Percentiles rank a stretch among this genome's conserved stretches.
Conservation (phyloP, 2,888 invertebrate species). For the Lycaena phlaeas region DNA sequence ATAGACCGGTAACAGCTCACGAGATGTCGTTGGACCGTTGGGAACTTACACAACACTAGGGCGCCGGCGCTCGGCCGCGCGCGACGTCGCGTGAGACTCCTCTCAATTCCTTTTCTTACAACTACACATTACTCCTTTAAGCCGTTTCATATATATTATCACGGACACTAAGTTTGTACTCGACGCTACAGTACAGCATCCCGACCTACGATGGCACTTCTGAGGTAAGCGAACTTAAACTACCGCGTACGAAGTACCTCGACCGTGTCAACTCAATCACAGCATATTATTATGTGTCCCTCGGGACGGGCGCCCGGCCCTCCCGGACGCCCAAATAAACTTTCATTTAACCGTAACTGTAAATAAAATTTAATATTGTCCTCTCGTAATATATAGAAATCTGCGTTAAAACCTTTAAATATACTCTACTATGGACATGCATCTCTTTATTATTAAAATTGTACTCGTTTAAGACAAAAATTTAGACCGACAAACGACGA, state of each 20-base stretch:
- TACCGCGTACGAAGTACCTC: conserved; percentile 42
- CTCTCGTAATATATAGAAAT: conserved; percentile 63
- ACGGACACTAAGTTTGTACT: conserved; percentile 60
- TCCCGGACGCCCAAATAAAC: conserved; percentile 30
- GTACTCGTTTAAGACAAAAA: conserved; percentile 58
- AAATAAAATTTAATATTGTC: conserved; percentile 69
- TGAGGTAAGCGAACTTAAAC: conserved; percentile 60
- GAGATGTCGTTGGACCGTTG: conserved; percentile 43
- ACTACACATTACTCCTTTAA: conserved; percentile 52
- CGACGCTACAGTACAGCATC: conserved; percentile 31
- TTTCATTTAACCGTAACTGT: conserved; percentile 46
- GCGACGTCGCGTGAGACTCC: conserved; percentile 20
- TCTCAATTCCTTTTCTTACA: conserved; percentile 61
- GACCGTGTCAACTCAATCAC: conserved; percentile 53
- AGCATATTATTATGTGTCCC: conserved; percentile 34
- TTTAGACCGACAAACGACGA: conserved; percentile 56
- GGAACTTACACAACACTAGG: conserved; percentile 38
- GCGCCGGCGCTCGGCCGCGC: conserved; percentile 27
- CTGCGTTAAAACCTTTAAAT: conserved; percentile 60
- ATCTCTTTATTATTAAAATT: conserved; percentile 46
- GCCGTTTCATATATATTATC: conserved; percentile 54
- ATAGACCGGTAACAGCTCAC: conserved; percentile 43
- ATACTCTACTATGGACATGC: conserved; percentile 63
- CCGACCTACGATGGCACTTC: conserved; percentile 48
- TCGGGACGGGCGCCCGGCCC: conserved; percentile 24